Percentiles rank a stretch among this genome's conserved stretches.
Conservation (phyloP, 2,888 invertebrate genomes). For the Andrena camellia region DNA sequence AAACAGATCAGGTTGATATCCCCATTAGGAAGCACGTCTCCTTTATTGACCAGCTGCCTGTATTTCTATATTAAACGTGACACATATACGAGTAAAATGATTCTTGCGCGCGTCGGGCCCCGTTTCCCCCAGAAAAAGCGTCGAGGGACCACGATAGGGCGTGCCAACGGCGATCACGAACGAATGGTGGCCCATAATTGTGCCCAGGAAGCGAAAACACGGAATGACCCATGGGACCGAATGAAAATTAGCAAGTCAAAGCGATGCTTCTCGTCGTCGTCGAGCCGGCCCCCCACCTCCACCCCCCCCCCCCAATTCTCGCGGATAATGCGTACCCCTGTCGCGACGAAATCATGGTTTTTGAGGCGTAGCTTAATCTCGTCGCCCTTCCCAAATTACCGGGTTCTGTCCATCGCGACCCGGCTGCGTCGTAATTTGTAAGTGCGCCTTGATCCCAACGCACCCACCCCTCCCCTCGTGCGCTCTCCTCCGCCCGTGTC, state of each 20-base stretch:
- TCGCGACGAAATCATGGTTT: constrained; percentile 77
- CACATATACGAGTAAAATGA: no score
- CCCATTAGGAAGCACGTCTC: no score
- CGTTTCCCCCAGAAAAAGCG: not conserved
- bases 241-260: constrained; percentile 72
- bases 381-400: constrained; percentile 79
- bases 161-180: not conserved
- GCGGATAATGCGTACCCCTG: constrained; percentile 67
- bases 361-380: constrained; percentile 78
- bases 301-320: constrained; percentile 29
- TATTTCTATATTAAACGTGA: no score
- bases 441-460: constrained; percentile 68
- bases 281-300: constrained; percentile 9
- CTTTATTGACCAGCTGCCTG: no score
- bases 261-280: constrained; percentile 52
- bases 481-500: constrained; percentile 21
- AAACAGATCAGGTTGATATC: no score
- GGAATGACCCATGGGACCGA: constrained; percentile 37
- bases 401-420: constrained; percentile 69
- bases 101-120: no score
- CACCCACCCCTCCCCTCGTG: not conserved
- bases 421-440: constrained; percentile 79
- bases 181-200: constrained; percentile 39
- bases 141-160: not conserved
- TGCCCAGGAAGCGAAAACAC: constrained; percentile 38